phyloP scores from a whole-genome alignment of 2,888 invertebrate genomes.

The Drosophila melanosoma region DNA sequence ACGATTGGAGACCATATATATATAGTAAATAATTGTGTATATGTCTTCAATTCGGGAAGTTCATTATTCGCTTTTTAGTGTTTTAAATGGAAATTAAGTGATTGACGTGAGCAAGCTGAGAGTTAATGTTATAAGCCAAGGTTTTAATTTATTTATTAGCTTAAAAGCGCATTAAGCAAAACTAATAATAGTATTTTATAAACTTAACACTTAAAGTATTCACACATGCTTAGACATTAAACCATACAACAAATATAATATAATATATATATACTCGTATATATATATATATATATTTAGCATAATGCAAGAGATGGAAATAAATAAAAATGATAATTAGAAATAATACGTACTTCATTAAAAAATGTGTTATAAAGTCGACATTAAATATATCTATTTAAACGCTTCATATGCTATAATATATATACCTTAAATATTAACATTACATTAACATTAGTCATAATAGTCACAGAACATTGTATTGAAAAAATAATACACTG shows the following conservation, averaged over 20 bases:
- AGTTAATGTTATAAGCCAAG: conserved; percentile 59
- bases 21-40: conserved; percentile 12
- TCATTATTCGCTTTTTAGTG: conserved; percentile 64
- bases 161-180: conserved; percentile 62
- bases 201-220: conserved; percentile 61
- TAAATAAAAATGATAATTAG: conserved; percentile 40
- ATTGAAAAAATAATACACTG: conserved; percentile 30
- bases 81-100: conserved; percentile 54
- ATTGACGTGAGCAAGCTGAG: conserved; percentile 40
- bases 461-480: conserved; percentile 70
- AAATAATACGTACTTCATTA: conserved; percentile 52
- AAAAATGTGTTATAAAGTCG: conserved; percentile 62
- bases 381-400: conserved; percentile 70
- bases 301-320: conserved; percentile 42
- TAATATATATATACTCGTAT: conserved; percentile 17
- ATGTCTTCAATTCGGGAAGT: conserved; percentile 36
- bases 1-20: neutral
- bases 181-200: conserved; percentile 57
- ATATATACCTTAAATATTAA: conserved; percentile 47
- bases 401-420: conserved; percentile 77
- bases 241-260: conserved; percentile 50
- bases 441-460: conserved; percentile 72
- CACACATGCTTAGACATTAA: conserved; percentile 65
- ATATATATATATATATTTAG: conserved; percentile 1
- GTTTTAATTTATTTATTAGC: conserved; percentile 75